Base-by-base conservation (phyloP, 2,113 vertebrate species). In the Gallinago undulata region DNA sequence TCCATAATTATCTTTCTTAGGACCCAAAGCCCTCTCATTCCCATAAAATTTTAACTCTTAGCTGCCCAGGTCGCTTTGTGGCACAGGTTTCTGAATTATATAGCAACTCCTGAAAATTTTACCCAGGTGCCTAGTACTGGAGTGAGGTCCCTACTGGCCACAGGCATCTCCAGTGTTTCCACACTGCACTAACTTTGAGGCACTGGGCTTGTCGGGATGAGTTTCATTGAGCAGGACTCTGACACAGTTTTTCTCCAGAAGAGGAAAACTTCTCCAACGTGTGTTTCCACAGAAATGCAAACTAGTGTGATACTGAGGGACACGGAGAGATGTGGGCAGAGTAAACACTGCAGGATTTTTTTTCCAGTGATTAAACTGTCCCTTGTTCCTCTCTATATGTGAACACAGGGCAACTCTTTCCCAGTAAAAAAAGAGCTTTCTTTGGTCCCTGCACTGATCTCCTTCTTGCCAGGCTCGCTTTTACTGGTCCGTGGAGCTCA, bases 251-350 rank as follows among this genome's bases (percentile, higher is more conserved):
- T 50, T 25, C 25, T 66, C n/a, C 19, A 41, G 59, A 41, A 82
- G 11, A 77, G 62, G 63, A 68, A 63, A 51, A 51, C 22, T 48
- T n/a, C 51, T 56, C 24, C 41, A 39, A 2, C 7, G 16, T 7
- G 4, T 47, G 7, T 45, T 64, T 62, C 73, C 5, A 1, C 18
- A 13, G 35, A 69, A 77, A 59, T 39, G 13, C n/a, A 64, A 92
- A 55, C 0, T 0, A 50, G 6, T 13, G 17, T 1, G 2, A 55
- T 21, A 43, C 19, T 2, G 8, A 92, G 66, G 43, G 31, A 64
- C 19, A 24, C 6, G 53, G 64, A 57, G 48, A 24, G 19, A 48
- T 35, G 22, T 55, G 57, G 48, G 75, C 62, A 68, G 72, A 72
- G 28, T 27, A 92, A 96, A 86, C 11, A n/a, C 33, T 17, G 7